phyloP scores from a whole-genome alignment of 2,113 vertebrate species.

The Nibea coibor region DNA sequence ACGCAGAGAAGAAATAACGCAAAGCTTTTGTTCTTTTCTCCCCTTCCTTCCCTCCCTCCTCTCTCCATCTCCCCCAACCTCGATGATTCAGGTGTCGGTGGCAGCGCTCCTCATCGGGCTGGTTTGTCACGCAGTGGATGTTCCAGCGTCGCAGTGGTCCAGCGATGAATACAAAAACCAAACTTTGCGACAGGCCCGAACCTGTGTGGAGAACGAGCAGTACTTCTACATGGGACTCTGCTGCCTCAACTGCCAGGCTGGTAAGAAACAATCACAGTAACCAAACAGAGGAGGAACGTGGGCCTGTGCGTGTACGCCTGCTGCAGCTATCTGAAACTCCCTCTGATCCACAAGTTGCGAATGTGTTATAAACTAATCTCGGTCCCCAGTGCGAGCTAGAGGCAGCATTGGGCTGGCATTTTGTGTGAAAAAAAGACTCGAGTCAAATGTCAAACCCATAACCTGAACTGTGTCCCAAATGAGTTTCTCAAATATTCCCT shows the following conservation, averaged over 20 bases:
- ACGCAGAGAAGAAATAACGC: constrained; percentile 7
- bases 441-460: constrained; percentile 41
- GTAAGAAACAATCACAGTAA: constrained; percentile 67
- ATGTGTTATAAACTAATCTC: background rate
- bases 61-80: background rate
- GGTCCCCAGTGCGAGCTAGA: background rate
- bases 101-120: constrained; percentile 49
- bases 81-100: constrained; percentile 60
- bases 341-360: background rate
- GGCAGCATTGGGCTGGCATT: background rate
- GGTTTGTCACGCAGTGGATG: constrained; percentile 66
- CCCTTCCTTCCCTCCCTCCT: too few relatives aligned
- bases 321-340: background rate
- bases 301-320: background rate
- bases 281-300: background rate
- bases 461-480: constrained; percentile 21
- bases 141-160: constrained; percentile 63
- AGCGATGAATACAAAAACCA: constrained; percentile 67
- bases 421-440: background rate
- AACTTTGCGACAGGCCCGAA: constrained; percentile 63
- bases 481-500: constrained; percentile 23
- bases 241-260: constrained; percentile 84
- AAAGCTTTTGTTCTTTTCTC: background rate
- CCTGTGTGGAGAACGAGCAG: constrained; percentile 81
- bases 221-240: constrained; percentile 79